These are phyloP conservation scores for Scotopteryx bipunctaria DNA, from an alignment of 2,888 invertebrate genomes.

Conservation along the genomic window DNA sequence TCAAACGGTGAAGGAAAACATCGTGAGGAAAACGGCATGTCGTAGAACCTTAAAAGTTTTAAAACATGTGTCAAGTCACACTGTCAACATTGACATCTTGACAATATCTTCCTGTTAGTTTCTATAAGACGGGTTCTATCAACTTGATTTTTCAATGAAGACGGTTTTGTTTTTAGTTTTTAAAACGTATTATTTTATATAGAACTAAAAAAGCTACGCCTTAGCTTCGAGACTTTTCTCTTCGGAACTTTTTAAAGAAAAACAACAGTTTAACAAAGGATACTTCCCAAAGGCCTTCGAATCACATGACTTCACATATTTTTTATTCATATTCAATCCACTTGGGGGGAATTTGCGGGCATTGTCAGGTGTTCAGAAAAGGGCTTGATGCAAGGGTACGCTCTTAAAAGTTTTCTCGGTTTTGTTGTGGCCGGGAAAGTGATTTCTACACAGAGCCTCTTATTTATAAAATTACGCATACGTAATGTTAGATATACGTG, in stretches of 20 bases:
- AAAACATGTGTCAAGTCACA: too few relatives aligned
- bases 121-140: too few relatives aligned
- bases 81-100: too few relatives aligned
- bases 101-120: too few relatives aligned
- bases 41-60: too few relatives aligned
- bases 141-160: too few relatives aligned
- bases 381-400: conserved; percentile 46
- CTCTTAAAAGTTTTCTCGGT: conserved; percentile 47
- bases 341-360: conserved; percentile 49
- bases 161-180: too few relatives aligned
- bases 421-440: conserved; percentile 41
- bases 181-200: too few relatives aligned
- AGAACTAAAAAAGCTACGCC: too few relatives aligned
- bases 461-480: conserved; percentile 23
- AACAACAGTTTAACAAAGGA: conserved; percentile 24
- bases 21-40: too few relatives aligned
- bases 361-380: conserved; percentile 57
- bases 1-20: too few relatives aligned
- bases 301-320: conserved; percentile 38
- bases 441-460: conserved; percentile 38
- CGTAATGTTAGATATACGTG: too few relatives aligned
- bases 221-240: background rate
- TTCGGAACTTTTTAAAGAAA: conserved; percentile 2
- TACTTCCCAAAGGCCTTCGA: conserved; percentile 25
- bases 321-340: conserved; percentile 39